These are phyloP conservation scores for Fregetta grallaria DNA, from an alignment of 2,113 vertebrate genomes.

Conservation along the genomic window DNA sequence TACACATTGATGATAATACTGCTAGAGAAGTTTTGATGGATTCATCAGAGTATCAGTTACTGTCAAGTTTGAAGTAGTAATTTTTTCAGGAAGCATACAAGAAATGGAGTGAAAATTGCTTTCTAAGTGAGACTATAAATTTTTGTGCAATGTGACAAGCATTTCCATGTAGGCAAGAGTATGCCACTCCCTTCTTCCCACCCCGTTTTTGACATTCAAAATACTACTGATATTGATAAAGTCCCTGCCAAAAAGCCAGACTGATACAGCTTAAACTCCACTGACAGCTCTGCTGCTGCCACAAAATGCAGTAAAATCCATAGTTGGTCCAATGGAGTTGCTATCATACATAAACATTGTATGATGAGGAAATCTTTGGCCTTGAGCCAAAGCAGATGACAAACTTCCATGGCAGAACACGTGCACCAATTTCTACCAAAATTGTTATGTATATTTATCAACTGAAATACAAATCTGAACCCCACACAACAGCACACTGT, in stretches of 20 bases:
- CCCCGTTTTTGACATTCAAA: background rate
- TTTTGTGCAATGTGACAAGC: background rate
- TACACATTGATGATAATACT: background rate
- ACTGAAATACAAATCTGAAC: background rate
- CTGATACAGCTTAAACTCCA: background rate
- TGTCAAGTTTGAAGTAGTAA: background rate
- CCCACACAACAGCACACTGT: background rate
- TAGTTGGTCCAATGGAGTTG: background rate
- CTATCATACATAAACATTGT: background rate
- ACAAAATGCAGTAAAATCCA: constrained; percentile 5
- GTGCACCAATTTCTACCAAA: background rate
- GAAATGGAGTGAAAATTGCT: constrained; percentile 21
- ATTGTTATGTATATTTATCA: constrained; percentile 4
- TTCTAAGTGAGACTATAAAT: background rate
- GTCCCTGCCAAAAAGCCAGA: constrained; percentile 17
- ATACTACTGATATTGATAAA: background rate
- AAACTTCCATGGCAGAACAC: background rate
- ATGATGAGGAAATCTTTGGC: constrained; percentile 2
- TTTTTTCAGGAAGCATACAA: constrained; percentile 36
- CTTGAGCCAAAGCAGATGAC: background rate
- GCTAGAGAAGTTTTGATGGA: background rate
- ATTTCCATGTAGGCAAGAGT: background rate
- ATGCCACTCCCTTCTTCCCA: constrained; percentile 13
- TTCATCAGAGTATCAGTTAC: constrained; percentile 19
- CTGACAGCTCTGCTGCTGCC: background rate